phyloP scores from a whole-genome alignment of 2,888 invertebrate species.

The Apotomis turbidana region DNA sequence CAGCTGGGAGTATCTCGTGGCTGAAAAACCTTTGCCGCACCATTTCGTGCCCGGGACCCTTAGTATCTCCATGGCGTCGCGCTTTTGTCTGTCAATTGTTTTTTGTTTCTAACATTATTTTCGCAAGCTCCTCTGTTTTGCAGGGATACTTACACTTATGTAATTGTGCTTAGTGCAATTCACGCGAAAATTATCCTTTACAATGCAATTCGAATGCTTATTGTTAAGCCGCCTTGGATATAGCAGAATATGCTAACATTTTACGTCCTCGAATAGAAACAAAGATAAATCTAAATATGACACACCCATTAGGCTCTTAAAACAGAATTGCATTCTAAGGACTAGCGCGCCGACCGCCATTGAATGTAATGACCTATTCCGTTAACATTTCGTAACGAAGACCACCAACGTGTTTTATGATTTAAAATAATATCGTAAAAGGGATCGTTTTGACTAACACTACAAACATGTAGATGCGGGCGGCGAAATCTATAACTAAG shows the following conservation, averaged over 20 bases:
- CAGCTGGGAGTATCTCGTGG: conserved; percentile 91
- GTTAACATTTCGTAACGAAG: conserved; percentile 43
- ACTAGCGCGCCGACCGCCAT: conserved; percentile 15
- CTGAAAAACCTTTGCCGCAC: conserved; percentile 95
- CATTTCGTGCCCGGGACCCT: conserved; percentile 96
- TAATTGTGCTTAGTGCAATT: neutral
- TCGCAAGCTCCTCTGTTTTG: conserved; percentile 12
- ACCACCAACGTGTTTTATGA: conserved; percentile 47
- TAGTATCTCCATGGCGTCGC: conserved; percentile 85
- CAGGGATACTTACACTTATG: neutral
- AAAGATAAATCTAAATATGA: neutral
- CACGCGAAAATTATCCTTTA: neutral
- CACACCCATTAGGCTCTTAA: conserved; percentile 8
- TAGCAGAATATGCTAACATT: neutral
- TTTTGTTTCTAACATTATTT: conserved; percentile 43
- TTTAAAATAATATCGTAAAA: conserved; percentile 62
- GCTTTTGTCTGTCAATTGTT: conserved; percentile 68
- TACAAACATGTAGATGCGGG: conserved; percentile 26
- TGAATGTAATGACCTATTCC: conserved; percentile 52
- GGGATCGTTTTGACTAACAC: conserved; percentile 57
- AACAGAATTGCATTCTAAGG: conserved; percentile 24
- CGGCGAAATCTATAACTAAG: conserved; percentile 12
- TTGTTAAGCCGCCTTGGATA: neutral
- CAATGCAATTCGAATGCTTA: conserved; percentile 4
- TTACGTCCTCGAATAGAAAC: neutral